These are phyloP conservation scores for Tragulus kanchil DNA, from an alignment of 2,113 vertebrate species.

Conservation along the genomic window DNA sequence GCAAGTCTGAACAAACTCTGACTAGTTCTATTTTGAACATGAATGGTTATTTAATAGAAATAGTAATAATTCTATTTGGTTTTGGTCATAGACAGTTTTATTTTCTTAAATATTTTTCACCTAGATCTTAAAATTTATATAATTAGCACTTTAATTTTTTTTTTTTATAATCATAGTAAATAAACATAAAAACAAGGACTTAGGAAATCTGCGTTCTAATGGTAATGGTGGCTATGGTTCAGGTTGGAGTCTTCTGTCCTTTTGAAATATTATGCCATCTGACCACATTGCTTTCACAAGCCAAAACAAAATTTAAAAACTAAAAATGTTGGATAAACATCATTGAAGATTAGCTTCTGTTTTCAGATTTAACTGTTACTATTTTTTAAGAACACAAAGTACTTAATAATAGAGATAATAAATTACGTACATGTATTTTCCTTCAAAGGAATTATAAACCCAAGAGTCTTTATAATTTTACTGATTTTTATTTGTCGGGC, in stretches of 20 bases:
- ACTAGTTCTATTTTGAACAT: background rate
- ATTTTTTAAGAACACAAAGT: conserved; percentile 47
- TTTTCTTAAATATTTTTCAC: conserved; percentile 17
- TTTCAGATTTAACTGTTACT: conserved; percentile 29
- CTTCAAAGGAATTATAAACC: background rate
- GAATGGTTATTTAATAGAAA: conserved; percentile 36
- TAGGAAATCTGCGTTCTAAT: background rate
- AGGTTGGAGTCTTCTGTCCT: conserved; percentile 33
- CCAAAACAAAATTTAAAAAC: conserved; percentile 53
- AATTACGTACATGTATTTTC: conserved; percentile 31
- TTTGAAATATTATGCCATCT: conserved; percentile 54
- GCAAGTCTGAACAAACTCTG: background rate
- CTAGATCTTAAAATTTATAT: conserved; percentile 12
- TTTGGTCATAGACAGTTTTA: conserved; percentile 21
- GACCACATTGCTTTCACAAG: conserved; percentile 4
- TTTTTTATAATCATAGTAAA: conserved; percentile 1
- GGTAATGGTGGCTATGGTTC: background rate
- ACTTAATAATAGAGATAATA: background rate
- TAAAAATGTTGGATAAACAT: conserved; percentile 1
- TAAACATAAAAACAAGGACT: background rate
- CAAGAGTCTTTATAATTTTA: conserved; percentile 15
- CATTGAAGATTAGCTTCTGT: conserved; percentile 13
- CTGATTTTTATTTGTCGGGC: conserved; percentile 18
- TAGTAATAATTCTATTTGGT: conserved; percentile 28
- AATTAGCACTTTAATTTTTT: background rate